Evolutionary conservation across 2,888 invertebrate genomes (phyloP).

Genomic region (Rhimphoctona megacephalus): DNA sequence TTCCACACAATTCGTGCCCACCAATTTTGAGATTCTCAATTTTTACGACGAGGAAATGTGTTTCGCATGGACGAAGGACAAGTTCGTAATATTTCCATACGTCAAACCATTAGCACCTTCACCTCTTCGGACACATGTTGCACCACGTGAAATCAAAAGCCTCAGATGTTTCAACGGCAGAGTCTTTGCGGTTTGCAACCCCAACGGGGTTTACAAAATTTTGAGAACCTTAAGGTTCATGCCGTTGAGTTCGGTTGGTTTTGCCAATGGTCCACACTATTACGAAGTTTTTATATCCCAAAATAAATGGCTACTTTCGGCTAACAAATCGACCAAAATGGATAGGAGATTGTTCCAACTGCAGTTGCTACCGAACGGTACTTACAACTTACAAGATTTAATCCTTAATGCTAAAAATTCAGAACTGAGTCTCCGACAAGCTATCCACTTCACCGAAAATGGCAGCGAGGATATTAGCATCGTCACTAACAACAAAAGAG

Average conservation of each 20-base stretch:
- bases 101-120: constrained; percentile 37
- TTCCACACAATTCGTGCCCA: constrained; percentile 70
- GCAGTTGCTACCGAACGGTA: neutral
- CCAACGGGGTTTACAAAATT: constrained; percentile 79
- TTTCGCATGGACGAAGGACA: constrained; percentile 77
- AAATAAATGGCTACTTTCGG: constrained; percentile 72
- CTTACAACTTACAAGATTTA: constrained; percentile 32
- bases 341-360: constrained; percentile 72
- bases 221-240: constrained; percentile 72
- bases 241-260: constrained; percentile 75
- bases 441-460: constrained; percentile 48
- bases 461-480: constrained; percentile 72
- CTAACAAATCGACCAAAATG: constrained; percentile 75
- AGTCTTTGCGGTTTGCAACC: constrained; percentile 77
- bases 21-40: constrained; percentile 74
- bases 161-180: constrained; percentile 75
- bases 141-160: constrained; percentile 75
- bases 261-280: constrained; percentile 76
- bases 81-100: constrained; percentile 76
- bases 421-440: constrained; percentile 66
- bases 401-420: constrained; percentile 66
- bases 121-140: constrained; percentile 47
- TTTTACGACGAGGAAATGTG: constrained; percentile 78
- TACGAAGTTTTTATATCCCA: constrained; percentile 73
- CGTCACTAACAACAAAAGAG: constrained; percentile 72